Evolutionary conservation across 2,113 vertebrate species (phyloP), one percentile per base, ranked within the genome.

Genomic region (Cranoglanis bouderius): DNA sequence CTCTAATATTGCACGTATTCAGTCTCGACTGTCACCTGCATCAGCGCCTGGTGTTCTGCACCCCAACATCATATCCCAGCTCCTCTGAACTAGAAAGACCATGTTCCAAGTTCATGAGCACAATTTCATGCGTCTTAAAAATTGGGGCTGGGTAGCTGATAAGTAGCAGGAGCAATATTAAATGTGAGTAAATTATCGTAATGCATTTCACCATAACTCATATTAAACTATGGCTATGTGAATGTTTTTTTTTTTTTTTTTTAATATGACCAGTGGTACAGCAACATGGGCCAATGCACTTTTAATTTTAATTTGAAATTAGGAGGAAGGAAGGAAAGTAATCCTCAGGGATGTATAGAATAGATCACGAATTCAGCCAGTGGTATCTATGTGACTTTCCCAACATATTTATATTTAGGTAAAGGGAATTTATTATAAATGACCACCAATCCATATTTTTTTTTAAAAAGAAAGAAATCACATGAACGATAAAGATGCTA

Each of bases 1-100:
- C 96, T 96, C 94, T 94, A 95, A 96, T 96, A 96, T 95, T 95
- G 94, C 95, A 95, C 95, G 85, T 90, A 94, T 96, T 96, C 94
- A 94, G 95, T 96, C 95, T 95, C 92, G 93, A 95, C 95, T 96
- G 95, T 96, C 95, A 96, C 92, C 93, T 93, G 89, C 93, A 95
- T 94, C 94, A 95, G 59, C 91, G 92, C 94, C 16, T 93, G 93
- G 93, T 93, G 91, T 93, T 95, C 93, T 94, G 92, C 92, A 93
- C 92, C 88, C 88, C 94, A 94, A 93, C 91, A 95, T 92, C 95
- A 92, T 93, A 85, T 92, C 91, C 91, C 93, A 85, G 92, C 90
- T 92, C 92, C 90, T 88, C 94, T 94, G 93, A 90, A 90, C 92
- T 91, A 92, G 92, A 95, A 92, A 95, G 93, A 94, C 89, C 92